These are phyloP conservation scores for Ranitomeya imitator DNA, from an alignment of 2,113 vertebrate species.

Conservation along the genomic window DNA sequence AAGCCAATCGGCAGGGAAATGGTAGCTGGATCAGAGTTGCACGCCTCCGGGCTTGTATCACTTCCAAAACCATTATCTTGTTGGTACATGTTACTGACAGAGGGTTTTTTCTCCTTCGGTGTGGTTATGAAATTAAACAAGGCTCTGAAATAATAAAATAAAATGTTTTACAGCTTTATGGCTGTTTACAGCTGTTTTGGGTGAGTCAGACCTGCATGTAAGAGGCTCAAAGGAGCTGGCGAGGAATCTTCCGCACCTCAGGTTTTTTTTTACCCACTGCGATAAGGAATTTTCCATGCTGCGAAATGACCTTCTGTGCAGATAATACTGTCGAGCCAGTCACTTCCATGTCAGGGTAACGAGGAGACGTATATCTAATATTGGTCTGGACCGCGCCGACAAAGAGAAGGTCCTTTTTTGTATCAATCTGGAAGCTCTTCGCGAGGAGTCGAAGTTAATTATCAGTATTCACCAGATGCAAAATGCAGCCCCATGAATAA, in stretches of 20 bases:
- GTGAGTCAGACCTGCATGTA: slow-evolving; percentile 35
- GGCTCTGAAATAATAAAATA: slow-evolving; percentile 44
- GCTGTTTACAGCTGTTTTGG: slow-evolving; percentile 32
- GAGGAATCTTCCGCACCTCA: slow-evolving; percentile 2
- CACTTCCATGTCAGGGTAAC: slow-evolving; percentile 12
- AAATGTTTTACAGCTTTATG: slow-evolving; percentile 48
- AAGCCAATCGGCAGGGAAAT: background rate
- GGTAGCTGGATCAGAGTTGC: slow-evolving; percentile 17
- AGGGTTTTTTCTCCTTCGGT: slow-evolving; percentile 4
- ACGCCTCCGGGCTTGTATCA: slow-evolving; percentile 42
- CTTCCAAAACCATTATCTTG: slow-evolving; percentile 41
- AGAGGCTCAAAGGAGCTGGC: slow-evolving; percentile 14
- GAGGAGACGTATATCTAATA: slow-evolving; percentile 7
- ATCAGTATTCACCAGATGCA: slow-evolving; percentile 41
- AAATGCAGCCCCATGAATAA: slow-evolving; percentile 39
- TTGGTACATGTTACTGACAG: slow-evolving; percentile 41
- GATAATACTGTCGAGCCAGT: slow-evolving; percentile 22
- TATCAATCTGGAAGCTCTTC: slow-evolving; percentile 8
- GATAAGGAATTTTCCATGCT: slow-evolving; percentile 56
- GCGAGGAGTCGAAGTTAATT: slow-evolving; percentile 33
- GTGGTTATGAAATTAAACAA: slow-evolving; percentile 51
- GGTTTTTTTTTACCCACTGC: slow-evolving; percentile 25
- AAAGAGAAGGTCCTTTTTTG: slow-evolving; percentile 1
- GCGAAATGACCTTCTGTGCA: slow-evolving; percentile 22
- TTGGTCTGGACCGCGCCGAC: background rate